Base-by-base conservation (phyloP, 2,797 vertebrate genomes). In the Anas bernieri region DNA sequence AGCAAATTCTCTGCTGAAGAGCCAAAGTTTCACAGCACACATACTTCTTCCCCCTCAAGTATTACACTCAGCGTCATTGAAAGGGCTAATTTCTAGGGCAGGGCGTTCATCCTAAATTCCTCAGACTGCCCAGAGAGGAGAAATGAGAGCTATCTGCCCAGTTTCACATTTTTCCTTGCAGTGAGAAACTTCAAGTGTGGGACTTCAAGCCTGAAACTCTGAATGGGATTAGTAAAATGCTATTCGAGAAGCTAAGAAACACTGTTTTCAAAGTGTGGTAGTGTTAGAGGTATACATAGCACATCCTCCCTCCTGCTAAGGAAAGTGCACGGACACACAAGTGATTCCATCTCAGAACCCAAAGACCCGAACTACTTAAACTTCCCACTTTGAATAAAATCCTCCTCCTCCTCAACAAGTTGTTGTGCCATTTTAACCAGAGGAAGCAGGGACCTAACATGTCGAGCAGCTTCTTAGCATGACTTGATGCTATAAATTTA, bases 311-410 rank as follows among this genome's bases (percentile, higher is more conserved):
- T n/a, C 77, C 37, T 39, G 1, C 0, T 17, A 39, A 63, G n/a
- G 0, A 1, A 80, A 50, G n/a, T 41, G 17, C 35, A 35, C 0
- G 0, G 76, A 31, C 26, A 25, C 45, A 21, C 16, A 6, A 17
- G 21, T 0, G 0, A 20, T 45, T 70, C 55, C 45, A 41, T 12
- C 43, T 41, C 31, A 20, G 37, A 67, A 77, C 10, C 30, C n/a
- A 15, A 28, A 90, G 72, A 59, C 45, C 58, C 33, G 31, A 64
- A n/a, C 23, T 35, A 50, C 48, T 66, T 26, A 11, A 73, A 39
- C 6, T 59, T 52, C 23, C 37, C 50, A 25, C 20, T 31, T 46
- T 39, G 39, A 41, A 35, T 16, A 68, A 62, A 43, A 91, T 8
- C 52, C 83, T 80, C 56, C 82, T 83, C 56, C 82, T 68, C 67